Evolutionary conservation across 2,888 invertebrate genomes (phyloP).

Genomic region (Alsophila aescularia): DNA sequence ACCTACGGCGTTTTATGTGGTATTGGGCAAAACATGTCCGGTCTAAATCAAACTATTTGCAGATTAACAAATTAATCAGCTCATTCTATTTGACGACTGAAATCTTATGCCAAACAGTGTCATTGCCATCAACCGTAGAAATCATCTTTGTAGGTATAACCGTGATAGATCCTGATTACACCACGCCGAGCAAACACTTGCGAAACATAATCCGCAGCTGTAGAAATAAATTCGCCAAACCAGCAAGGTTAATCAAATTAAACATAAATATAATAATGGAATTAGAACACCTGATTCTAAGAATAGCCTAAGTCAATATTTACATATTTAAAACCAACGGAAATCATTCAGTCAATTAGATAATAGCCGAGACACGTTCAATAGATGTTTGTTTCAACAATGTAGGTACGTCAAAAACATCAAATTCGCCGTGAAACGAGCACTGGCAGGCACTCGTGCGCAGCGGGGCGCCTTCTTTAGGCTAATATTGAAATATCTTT

Average conservation of each 20-base stretch:
- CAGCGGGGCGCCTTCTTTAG: constrained; percentile 63
- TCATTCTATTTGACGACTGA: constrained; percentile 1
- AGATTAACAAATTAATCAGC: too few relatives aligned
- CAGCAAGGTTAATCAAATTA: constrained; percentile 26
- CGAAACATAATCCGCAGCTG: constrained; percentile 10
- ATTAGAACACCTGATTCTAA: constrained; percentile 29
- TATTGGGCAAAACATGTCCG: too few relatives aligned
- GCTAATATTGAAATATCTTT: constrained; percentile 72
- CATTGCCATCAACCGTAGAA: constrained; percentile 12
- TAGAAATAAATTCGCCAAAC: background rate
- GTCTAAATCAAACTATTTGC: too few relatives aligned
- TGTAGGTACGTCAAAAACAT: constrained; percentile 46
- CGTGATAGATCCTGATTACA: constrained; percentile 4
- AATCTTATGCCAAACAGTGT: constrained; percentile 8
- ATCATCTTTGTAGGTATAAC: background rate
- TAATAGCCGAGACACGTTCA: constrained; percentile 42
- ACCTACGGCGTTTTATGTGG: too few relatives aligned
- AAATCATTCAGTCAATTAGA: constrained; percentile 41
- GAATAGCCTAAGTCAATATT: constrained; percentile 39
- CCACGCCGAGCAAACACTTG: constrained; percentile 6
- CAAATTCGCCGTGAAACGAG: constrained; percentile 50
- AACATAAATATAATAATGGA: constrained; percentile 26
- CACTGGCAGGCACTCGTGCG: constrained; percentile 46
- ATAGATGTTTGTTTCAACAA: constrained; percentile 46
- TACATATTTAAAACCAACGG: constrained; percentile 31